Base-by-base conservation (phyloP, 2,113 vertebrate genomes). In the Hippocampus barbouri region DNA sequence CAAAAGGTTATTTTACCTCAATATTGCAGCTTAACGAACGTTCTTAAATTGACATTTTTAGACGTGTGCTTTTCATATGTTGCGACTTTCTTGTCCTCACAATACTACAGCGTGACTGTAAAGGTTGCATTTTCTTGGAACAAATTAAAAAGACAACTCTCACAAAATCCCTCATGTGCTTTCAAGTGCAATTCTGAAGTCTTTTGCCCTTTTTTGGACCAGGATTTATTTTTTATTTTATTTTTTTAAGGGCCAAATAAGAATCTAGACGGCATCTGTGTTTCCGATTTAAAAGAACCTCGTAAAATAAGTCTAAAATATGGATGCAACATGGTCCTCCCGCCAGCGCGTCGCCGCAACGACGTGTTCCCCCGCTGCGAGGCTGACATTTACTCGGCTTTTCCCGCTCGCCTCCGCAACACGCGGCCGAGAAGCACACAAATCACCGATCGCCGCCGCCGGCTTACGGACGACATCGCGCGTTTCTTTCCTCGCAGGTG, bases 401-500 rank as follows among this genome's bases (percentile, higher is more conserved):
- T 43, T 65, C 63, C 63, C 41, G 12, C 34, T 12, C 34, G 41
- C 45, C 45, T 30, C 20, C 41, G 9, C 45, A 25, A 25, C 18
- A 25, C 66, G 21, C 20, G 18, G 18, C 60, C 8, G 5, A 30
- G 11, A n/a, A 3, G 21, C 11, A 16, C 64, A 66, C 40, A 25
- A 66, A 66, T 66, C 64, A 47, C 14, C 6, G 15, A 15, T 27
- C 11, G 41, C 23, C n/a, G n/a, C 14, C 4, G 15, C 59, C 14
- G 59, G 15, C 59, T 60, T 15, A 30, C 78, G 5, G 73, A 25
- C 3, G 43, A 47, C 63, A 7, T 6, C 11, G 12, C 40, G 63
- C 41, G 23, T 66, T 66, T 47, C 43, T 16, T 25, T 66, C 64
- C 40, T 66, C 2, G 64, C 41, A 47, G 64, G 64, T 27, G 64